Percentiles rank a stretch among this genome's conserved stretches.
Conservation (phyloP, 2,113 vertebrate species). For the Tychaedon coryphoeus region DNA sequence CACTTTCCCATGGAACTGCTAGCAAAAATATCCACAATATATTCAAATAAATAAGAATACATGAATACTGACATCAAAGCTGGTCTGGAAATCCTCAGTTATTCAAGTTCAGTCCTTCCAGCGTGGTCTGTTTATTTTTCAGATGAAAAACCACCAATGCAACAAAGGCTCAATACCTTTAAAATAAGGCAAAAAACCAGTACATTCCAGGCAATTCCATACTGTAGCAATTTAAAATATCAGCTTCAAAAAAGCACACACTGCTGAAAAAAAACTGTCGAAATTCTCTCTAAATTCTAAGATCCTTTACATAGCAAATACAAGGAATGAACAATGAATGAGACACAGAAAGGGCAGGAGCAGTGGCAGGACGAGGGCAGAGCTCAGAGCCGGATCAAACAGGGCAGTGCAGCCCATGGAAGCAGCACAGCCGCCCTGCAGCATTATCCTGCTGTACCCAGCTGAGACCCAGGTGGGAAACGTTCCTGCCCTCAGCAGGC, state of each 20-base stretch:
- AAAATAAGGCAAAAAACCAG: not conserved
- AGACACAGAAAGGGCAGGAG: not conserved
- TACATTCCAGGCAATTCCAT: not conserved
- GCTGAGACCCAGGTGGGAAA: not conserved
- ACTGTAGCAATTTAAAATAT: not conserved
- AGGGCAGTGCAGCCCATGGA: not conserved
- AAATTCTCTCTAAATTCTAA: not conserved
- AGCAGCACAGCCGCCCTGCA: not conserved
- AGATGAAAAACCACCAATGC: not conserved
- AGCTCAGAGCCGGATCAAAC: not conserved
- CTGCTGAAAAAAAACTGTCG: not conserved
- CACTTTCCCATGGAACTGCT: not conserved
- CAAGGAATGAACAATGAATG: not conserved
- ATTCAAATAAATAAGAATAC: not conserved
- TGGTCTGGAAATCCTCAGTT: not conserved
- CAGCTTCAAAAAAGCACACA: not conserved
- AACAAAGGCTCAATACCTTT: not conserved
- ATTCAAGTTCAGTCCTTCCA: not conserved
- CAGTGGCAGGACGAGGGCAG: not conserved
- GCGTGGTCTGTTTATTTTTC: not conserved
- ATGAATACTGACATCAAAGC: not conserved
- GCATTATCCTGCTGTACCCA: not conserved
- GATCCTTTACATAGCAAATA: not conserved
- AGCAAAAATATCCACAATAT: constrained; percentile 14
- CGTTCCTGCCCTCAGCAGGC: not conserved